A percentile compares a stretch with the other conserved stretches of the same genome.
Conservation (phyloP, 2,113 vertebrate genomes). For the Tragulus kanchil region DNA sequence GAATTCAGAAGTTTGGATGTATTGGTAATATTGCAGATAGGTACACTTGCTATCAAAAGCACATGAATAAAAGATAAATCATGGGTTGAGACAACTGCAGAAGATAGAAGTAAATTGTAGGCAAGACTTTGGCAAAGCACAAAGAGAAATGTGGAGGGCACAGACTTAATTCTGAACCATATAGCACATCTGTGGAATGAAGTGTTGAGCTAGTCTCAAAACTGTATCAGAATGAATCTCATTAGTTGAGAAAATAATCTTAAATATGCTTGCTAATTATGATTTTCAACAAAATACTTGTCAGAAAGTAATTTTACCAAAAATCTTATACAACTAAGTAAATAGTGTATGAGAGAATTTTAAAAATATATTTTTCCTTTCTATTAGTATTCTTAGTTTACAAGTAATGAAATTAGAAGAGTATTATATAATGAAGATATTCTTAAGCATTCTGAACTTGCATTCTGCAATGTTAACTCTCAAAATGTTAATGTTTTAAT, state of each 20-base stretch:
- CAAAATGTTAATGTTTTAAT: not conserved
- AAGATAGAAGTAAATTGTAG: not conserved
- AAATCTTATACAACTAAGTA: not conserved
- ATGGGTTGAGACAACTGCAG: not conserved
- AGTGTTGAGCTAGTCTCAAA: not conserved
- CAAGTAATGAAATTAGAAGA: constrained; percentile 22
- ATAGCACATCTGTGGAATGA: not conserved
- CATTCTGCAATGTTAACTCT: not conserved
- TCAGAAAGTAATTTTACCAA: constrained; percentile 19
- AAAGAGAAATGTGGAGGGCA: not conserved
- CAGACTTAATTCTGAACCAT: not conserved
- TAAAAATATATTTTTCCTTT: not conserved
- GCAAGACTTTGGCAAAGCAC: not conserved
- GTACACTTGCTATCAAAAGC: not conserved
- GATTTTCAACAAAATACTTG: constrained; percentile 18
- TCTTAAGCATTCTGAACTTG: not conserved
- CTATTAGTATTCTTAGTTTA: constrained; percentile 11
- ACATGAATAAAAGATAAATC: not conserved
- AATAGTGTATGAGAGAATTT: not conserved
- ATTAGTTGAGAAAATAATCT: constrained; percentile 36
- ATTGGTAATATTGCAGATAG: not conserved
- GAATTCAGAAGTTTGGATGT: not conserved
- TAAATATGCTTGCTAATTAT: constrained; percentile 24
- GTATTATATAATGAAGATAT: not conserved
- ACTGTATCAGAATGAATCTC: not conserved